Percentiles rank a stretch among this genome's conserved stretches.
Conservation (phyloP, 2,888 invertebrate species). For the Plagiodera versicolora region DNA sequence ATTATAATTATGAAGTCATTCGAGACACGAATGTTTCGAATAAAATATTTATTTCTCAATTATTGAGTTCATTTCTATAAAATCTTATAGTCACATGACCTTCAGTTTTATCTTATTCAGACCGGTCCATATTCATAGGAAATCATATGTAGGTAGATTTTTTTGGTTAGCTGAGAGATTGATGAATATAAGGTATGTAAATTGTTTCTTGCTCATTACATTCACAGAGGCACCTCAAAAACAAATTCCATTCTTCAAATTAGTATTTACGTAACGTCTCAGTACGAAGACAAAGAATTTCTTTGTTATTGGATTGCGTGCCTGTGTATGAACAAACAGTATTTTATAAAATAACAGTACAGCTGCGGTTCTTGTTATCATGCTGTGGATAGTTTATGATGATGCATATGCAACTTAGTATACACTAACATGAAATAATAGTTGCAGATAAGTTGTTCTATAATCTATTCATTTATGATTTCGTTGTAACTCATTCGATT, state of each 20-base stretch:
- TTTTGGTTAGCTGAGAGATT: too few relatives aligned
- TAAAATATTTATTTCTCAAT: not conserved
- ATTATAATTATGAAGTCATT: not conserved
- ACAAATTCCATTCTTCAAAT: conserved; percentile 6
- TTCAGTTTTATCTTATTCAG: not conserved
- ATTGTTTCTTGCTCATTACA: not conserved
- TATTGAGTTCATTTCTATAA: not conserved
- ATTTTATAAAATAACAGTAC: not conserved
- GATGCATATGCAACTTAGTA: not conserved
- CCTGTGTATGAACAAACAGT: not conserved
- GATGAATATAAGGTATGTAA: not conserved
- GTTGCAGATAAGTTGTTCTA: too few relatives aligned
- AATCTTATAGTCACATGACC: not conserved
- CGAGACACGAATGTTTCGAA: not conserved
- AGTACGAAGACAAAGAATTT: conserved; percentile 16
- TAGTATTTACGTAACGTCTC: conserved; percentile 16
- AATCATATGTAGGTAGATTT: not conserved
- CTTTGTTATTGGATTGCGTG: conserved; percentile 14
- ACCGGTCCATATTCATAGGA: not conserved
- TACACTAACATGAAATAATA: too few relatives aligned
- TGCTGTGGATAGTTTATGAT: not conserved
- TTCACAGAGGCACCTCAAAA: not conserved
- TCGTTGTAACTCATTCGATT: too few relatives aligned
- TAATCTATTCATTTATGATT: too few relatives aligned
- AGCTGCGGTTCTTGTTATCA: not conserved